These are phyloP conservation scores for Ormia ochracea DNA, from an alignment of 2,888 invertebrate species.

Conservation along the genomic window DNA sequence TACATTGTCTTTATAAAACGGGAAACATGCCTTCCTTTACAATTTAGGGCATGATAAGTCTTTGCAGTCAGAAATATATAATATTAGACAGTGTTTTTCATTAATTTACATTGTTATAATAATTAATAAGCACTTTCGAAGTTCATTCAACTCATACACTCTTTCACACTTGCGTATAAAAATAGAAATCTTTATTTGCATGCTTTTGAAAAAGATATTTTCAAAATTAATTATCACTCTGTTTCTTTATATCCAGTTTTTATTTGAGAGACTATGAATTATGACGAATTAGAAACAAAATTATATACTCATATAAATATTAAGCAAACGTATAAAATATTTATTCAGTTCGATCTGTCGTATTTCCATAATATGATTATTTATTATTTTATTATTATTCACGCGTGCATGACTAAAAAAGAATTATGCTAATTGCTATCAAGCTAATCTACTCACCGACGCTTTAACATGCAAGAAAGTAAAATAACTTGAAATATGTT, in stretches of 20 bases:
- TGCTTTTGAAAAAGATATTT: background rate
- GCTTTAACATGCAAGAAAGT: background rate
- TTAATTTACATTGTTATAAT: background rate
- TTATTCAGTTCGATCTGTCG: background rate
- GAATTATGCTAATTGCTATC: slow-evolving; percentile 14
- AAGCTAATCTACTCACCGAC: background rate
- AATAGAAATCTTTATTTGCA: too few relatives aligned
- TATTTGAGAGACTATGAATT: too few relatives aligned
- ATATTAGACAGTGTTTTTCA: background rate
- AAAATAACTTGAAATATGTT: background rate
- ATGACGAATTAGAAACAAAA: too few relatives aligned
- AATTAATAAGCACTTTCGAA: background rate
- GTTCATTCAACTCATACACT: slow-evolving; percentile 9
- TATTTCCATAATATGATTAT: background rate
- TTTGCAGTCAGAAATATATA: too few relatives aligned
- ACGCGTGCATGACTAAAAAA: background rate
- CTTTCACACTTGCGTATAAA: too few relatives aligned
- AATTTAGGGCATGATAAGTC: too few relatives aligned
- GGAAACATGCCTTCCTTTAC: too few relatives aligned
- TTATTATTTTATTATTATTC: too few relatives aligned
- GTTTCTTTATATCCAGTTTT: background rate
- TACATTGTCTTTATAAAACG: too few relatives aligned
- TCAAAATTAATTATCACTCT: background rate
- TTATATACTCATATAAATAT: background rate
- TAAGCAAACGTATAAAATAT: background rate